phyloP scores from a whole-genome alignment of 2,113 vertebrate genomes.

The Chaenocephalus aceratus region DNA sequence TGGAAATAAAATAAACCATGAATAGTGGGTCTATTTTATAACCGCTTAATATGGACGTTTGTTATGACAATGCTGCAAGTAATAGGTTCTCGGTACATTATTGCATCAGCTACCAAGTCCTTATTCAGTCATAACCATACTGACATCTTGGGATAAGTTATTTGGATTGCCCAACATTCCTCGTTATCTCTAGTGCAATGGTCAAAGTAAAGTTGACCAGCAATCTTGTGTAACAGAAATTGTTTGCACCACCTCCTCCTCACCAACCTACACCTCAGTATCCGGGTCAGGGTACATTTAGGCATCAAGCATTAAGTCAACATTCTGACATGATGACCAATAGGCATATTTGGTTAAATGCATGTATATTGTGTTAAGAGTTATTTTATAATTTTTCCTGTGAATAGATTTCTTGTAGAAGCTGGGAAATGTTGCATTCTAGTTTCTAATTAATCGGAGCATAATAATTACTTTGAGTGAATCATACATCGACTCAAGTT shows the following conservation, averaged over 20 bases:
- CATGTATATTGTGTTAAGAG: background rate
- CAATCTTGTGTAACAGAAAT: slow-evolving; percentile 8
- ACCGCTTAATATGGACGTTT: too few species aligned
- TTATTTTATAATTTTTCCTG: background rate
- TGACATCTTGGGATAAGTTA: background rate
- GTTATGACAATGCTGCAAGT: background rate
- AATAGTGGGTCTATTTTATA: too few species aligned
- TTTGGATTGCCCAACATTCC: background rate
- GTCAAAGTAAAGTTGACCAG: background rate
- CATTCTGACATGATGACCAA: background rate
- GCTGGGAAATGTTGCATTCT: background rate
- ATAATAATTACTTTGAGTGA: background rate
- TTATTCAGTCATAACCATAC: background rate
- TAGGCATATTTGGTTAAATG: background rate
- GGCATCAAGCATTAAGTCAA: background rate
- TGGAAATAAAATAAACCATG: background rate
- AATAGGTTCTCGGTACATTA: too few species aligned
- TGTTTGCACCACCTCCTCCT: background rate
- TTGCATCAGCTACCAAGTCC: too few species aligned
- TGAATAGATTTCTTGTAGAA: background rate
- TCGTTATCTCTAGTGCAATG: background rate
- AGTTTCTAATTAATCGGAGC: background rate
- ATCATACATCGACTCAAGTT: background rate
- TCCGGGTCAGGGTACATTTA: background rate
- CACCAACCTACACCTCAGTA: too few species aligned